Base-by-base conservation (phyloP, 2,888 invertebrate genomes). In the Neuroscelio doddi region DNA sequence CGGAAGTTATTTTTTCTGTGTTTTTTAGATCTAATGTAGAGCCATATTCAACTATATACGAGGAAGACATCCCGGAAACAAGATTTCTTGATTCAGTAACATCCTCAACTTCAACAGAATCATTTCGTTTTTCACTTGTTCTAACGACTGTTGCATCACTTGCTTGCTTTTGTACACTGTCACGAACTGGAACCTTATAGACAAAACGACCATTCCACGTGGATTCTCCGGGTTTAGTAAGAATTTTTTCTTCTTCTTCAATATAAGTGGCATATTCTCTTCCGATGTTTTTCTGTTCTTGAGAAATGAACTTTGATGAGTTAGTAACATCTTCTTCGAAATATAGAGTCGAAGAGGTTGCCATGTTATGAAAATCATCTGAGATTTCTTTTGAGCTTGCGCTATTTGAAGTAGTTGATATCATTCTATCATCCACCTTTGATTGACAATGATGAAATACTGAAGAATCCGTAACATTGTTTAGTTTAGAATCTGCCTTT, bases 11-110 rank as follows among this genome's bases (percentile, higher is more conserved):
- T 47, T 76, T 78, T 42, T 77, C 81, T 1, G 68, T 53, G 16
- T 72, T 76, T 36, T 73, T 76, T 41, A 65, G 12, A 34, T 71
- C 66, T 41, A 53, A 56, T 1, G 55, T 63, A 0, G 67, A 64
- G 8, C 71, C 77, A 50, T 79, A 79, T 32, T 91, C 90, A 41
- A 90, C 87, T 24, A 89, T 88, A 74, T 91, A 90, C 10, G 90
- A 90, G 12, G 89, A 88, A 1, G 90, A 89, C 29, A 90, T 87
- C 26, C 89, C 89, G 2, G 87, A 84, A 56, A 87, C 88, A 61
- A 88, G 1, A 32, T 67, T 67, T 8, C 62, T 64, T 0, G 46
- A 17, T 14, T 69, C 55, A 29, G 58, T 30, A 80, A 87, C 46
- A 82, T 87, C 77, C 79, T 74, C 70, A 3, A 83, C 75, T 17